phyloP scores from a whole-genome alignment of 2,888 invertebrate species.

The Trissoscelio sp. region DNA sequence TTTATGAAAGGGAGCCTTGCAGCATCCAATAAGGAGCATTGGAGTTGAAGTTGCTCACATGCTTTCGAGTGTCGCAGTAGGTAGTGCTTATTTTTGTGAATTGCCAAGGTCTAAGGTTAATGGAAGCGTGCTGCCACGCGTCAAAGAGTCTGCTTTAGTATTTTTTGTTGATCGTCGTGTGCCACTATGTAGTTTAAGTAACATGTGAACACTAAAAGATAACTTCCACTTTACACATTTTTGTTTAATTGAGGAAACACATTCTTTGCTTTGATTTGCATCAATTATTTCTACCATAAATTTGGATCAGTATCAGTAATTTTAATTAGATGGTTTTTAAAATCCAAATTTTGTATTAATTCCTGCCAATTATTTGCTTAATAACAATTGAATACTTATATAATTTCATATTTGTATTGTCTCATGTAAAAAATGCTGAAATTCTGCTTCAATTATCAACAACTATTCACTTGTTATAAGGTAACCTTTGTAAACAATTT shows the following conservation, averaged over 20 bases:
- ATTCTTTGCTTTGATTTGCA: constrained; percentile 5
- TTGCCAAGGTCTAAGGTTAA: constrained; percentile 70
- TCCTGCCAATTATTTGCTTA: too few relatives aligned
- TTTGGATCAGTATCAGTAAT: not conserved
- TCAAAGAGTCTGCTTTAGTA: constrained; percentile 63
- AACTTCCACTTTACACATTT: constrained; percentile 39
- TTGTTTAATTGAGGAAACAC: constrained; percentile 31
- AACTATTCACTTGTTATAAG: too few relatives aligned
- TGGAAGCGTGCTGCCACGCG: constrained; percentile 72
- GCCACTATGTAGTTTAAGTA: constrained; percentile 55
- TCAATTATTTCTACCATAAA: constrained; percentile 2
- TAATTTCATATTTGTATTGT: too few relatives aligned
- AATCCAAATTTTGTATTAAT: too few relatives aligned
- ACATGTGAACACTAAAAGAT: constrained; percentile 46
- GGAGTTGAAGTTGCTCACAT: constrained; percentile 49
- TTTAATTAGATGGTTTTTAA: too few relatives aligned
- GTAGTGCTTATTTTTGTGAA: constrained; percentile 69
- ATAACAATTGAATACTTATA: too few relatives aligned
- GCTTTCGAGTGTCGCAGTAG: constrained; percentile 63
- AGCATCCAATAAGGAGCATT: constrained; percentile 50
- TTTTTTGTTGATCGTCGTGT: constrained; percentile 69
- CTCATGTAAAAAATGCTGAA: too few relatives aligned
- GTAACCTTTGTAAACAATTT: too few relatives aligned
- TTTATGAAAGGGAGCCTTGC: constrained; percentile 36
- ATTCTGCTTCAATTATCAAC: too few relatives aligned